Conservation (phyloP, 1,140 invertebrate species). For the Rhizoglyphus robini region DNA sequence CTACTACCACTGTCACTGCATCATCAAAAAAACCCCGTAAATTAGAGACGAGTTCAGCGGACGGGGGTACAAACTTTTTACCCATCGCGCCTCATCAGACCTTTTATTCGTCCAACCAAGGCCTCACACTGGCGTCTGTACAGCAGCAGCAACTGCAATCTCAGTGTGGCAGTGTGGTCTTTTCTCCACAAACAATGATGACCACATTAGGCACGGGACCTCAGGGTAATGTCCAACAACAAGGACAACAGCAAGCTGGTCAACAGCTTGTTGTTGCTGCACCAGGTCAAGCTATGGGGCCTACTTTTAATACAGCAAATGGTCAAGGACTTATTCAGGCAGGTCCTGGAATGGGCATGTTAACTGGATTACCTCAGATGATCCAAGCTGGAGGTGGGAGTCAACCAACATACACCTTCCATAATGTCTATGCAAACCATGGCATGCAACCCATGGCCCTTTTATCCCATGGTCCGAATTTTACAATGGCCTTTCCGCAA, state of each 20-base stretch:
- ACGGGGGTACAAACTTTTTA: not conserved
- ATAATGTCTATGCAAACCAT: not conserved
- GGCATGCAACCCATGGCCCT: constrained; percentile 5
- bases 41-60: not conserved
- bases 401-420: constrained; percentile 12
- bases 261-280: not conserved
- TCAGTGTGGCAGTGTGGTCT: not conserved
- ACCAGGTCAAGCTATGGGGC: not conserved
- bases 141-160: constrained; percentile 2
- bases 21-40: not conserved
- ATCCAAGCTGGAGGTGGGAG: not conserved
- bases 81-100: constrained; percentile 5
- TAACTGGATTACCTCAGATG: not conserved
- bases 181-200: constrained; percentile 8
- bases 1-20: not conserved
- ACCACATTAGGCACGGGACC: not conserved
- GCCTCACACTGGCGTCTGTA: constrained; percentile 12
- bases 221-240: not conserved
- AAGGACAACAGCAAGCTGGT: not conserved
- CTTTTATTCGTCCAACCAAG: not conserved
- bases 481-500: constrained; percentile 1
- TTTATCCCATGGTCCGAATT: not conserved
- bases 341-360: not conserved
- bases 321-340: not conserved
- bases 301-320: not conserved